Base-by-base conservation (phyloP, 1,140 invertebrate species). In the Aphidius ervi region DNA sequence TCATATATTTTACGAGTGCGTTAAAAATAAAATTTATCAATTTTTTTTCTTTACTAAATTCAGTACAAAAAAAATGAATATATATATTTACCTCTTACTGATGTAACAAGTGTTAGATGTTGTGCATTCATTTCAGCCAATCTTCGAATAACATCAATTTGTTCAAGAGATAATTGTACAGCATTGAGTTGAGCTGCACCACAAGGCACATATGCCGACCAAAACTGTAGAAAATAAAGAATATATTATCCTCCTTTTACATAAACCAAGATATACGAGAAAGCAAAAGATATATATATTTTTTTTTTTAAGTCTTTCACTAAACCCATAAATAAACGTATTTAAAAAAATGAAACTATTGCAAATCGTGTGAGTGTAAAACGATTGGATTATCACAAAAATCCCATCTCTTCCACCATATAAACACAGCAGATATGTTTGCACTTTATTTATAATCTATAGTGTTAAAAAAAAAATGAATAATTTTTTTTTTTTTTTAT, bases 131-230 rank as follows among this genome's bases (percentile, higher is more conserved):
- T 83, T 61, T 81, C 79, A 23, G 91, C 86, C 47, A 93, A 83
- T 71, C 90, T 85, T 68, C 88, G 85, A 68, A 93, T 92, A 40
- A 92, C 85, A 77, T 93, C 91, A 66, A 92, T 88, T 77, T 93
- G 91, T 73, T 93, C 91, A 67, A 94, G 74, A n/a, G 89, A 89
- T 60, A 89, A 76, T 73, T 91, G 88, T 59, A 92, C 89, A 10
- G 90, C 88, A 68, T 93, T 90, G 66, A 88, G 84, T 75, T 89
- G 86, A 73, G 93, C 91, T 31, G 90, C 85, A 62, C 86, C 86
- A 74, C 94, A 96, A 5, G 89, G 88, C 16, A 92, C 91, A 77
- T 94, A 96, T 2, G 91, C 91, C 5, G 91, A 92, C 92, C 92
- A 95, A 77, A 95, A 94, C 86, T 88, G 67, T 40, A 66, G 20